Evolutionary conservation across 2,888 invertebrate species (phyloP).

Genomic region (Thereva unica): DNA sequence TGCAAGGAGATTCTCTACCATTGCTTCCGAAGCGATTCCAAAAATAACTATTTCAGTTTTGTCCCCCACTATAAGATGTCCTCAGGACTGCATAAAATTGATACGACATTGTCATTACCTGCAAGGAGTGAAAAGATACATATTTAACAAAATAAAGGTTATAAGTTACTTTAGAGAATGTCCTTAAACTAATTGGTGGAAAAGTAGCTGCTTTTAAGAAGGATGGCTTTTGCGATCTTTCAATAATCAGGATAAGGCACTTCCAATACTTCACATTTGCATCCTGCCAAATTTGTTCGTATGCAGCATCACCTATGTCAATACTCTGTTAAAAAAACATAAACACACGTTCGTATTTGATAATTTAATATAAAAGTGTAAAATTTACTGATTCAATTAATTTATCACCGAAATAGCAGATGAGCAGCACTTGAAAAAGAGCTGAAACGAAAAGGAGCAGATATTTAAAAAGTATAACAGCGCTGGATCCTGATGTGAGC

Average conservation of each 20-base stretch:
- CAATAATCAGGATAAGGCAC: constrained; percentile 48
- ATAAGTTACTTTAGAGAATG: constrained; percentile 50
- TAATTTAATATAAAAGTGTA: background rate
- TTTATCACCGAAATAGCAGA: constrained; percentile 50
- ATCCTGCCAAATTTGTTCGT: constrained; percentile 50
- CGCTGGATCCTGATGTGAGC: constrained; percentile 48
- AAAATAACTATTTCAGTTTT: too few relatives aligned
- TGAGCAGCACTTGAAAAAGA: constrained; percentile 50
- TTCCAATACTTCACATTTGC: constrained; percentile 46
- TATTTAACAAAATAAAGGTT: background rate
- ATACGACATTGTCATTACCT: constrained; percentile 53
- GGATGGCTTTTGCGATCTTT: constrained; percentile 50
- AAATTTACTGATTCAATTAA: constrained; percentile 48
- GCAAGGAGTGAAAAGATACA: constrained; percentile 22
- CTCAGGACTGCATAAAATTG: constrained; percentile 53
- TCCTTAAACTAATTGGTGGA: constrained; percentile 51
- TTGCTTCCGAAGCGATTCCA: too few relatives aligned
- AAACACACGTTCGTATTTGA: background rate
- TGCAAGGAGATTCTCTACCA: too few relatives aligned
- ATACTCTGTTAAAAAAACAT: constrained; percentile 45
- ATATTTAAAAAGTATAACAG: constrained; percentile 48
- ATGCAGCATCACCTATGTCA: constrained; percentile 49
- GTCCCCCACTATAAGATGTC: constrained; percentile 38
- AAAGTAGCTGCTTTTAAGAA: constrained; percentile 51
- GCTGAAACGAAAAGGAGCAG: constrained; percentile 50